phyloP scores from a whole-genome alignment of 2,888 invertebrate species.

The Conchocele bisecta region DNA sequence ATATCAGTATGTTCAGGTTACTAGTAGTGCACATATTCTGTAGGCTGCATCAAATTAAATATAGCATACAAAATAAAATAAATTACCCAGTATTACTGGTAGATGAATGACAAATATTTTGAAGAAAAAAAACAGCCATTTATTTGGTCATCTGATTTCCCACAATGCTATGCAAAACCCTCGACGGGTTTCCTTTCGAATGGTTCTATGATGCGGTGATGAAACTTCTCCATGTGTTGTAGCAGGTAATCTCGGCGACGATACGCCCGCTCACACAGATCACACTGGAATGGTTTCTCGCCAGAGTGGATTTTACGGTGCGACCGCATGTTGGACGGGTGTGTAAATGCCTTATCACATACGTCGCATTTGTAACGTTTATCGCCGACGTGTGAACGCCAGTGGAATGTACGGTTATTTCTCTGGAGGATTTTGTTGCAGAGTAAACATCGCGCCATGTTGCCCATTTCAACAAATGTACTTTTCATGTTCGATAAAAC shows the following conservation, averaged over 20 bases:
- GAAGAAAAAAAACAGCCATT: no score
- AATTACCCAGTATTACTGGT: no score
- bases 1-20: no score
- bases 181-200: no score
- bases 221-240: conserved; percentile 48
- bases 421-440: conserved; percentile 53
- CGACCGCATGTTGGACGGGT: conserved; percentile 65
- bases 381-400: conserved; percentile 55
- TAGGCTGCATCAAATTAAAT: no score
- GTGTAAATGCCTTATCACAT: conserved; percentile 68
- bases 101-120: no score
- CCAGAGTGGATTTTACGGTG: conserved; percentile 65
- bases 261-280: conserved; percentile 46
- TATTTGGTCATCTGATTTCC: no score
- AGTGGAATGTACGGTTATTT: conserved; percentile 55
- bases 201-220: no score
- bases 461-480: conserved; percentile 56
- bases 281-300: conserved; percentile 67
- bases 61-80: no score
- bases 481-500: conserved; percentile 52
- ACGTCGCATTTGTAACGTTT: conserved; percentile 62
- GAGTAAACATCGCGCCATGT: conserved; percentile 55
- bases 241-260: conserved; percentile 48
- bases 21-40: no score
- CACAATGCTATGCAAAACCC: no score